Evolutionary conservation across 2,113 vertebrate species (phyloP), one percentile per base, ranked within the genome.

Genomic region (Rostratula benghalensis): DNA sequence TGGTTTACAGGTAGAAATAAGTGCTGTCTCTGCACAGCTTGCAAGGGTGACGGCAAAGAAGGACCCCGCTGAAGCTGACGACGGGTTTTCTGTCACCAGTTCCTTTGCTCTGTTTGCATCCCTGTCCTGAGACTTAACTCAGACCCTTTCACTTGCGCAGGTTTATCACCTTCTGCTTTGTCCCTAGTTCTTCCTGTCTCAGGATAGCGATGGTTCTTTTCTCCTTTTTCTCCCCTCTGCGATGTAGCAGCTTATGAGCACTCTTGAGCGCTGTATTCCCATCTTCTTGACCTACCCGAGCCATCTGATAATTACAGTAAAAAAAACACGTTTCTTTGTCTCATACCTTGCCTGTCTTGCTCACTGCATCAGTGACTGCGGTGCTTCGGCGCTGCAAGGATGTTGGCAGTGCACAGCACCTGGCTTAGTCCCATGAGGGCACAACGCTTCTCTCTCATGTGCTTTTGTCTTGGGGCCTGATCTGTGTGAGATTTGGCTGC

Each of bases 11-110:
- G 8, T 17, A 60, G 57, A 39, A 56, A 16, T 39, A 78, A 22
- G 6, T 79, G 81, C 84, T 60, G 3, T 65, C 69, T 87, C 56
- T 68, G 73, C 60, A 64, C 48, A 71, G 64, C 80, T 87, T 77
- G 31, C 37, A 81, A 41, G 33, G 28, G 23, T 67, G 14, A 3
- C 3, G 13, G 39, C n/a, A 51, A n/a, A 65, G 41, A n/a, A 57
- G 56, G 54, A 77, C 51, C 12, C 46, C 54, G 18, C 25, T 7
- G n/a, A 39, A 48, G 31, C 2, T 74, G 73, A 15, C 71, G 14
- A 21, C 0, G 2, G 11, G 7, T 22, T 31, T 43, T 33, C 4
- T 61, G 13, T 68, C 46, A 22, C 73, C 0, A 0, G 24, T 24
- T 50, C 57, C 41, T 83, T 64, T 76, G 53, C 53, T 57, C 56